These are phyloP conservation scores for Lycodopsis pacificus DNA, from an alignment of 2,797 vertebrate species.

Conservation along the genomic window DNA sequence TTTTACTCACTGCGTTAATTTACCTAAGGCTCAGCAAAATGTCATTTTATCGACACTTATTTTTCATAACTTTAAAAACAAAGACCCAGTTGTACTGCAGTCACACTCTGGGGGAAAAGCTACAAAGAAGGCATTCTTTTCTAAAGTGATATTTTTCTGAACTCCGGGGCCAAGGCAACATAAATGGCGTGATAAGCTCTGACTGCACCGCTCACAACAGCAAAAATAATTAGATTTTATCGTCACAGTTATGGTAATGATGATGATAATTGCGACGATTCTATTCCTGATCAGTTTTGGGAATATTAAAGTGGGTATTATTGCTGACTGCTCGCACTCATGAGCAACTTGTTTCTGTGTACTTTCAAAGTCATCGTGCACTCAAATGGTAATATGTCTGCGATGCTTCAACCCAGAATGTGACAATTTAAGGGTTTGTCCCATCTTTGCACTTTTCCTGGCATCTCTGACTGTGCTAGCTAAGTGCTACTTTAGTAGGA, in stretches of 20 bases:
- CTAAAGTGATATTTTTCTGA: conserved; percentile 30
- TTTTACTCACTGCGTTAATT: conserved; percentile 14
- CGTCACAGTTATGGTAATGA: conserved; percentile 31
- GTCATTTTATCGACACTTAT: neutral
- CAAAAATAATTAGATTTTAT: conserved; percentile 30
- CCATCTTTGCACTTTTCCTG: conserved; percentile 21
- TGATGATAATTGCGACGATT: conserved; percentile 33
- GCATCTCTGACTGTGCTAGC: conserved; percentile 1
- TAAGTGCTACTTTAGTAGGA: conserved; percentile 25
- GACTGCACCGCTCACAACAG: conserved; percentile 26
- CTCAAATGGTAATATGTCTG: neutral
- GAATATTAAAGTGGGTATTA: conserved; percentile 5
- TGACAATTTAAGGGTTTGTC: conserved; percentile 14
- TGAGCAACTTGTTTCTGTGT: conserved; percentile 11
- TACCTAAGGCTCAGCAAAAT: neutral
- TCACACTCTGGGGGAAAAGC: conserved; percentile 12
- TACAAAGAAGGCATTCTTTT: conserved; percentile 54
- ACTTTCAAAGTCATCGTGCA: conserved; percentile 13
- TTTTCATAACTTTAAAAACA: conserved; percentile 22
- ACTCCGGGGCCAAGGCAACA: conserved; percentile 41
- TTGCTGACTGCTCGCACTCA: conserved; percentile 15
- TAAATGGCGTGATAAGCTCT: conserved; percentile 20
- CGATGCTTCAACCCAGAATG: conserved; percentile 1
- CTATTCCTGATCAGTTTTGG: neutral
- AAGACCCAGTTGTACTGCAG: neutral